Conservation (phyloP, 2,888 invertebrate genomes). For the Desoria tigrina region DNA sequence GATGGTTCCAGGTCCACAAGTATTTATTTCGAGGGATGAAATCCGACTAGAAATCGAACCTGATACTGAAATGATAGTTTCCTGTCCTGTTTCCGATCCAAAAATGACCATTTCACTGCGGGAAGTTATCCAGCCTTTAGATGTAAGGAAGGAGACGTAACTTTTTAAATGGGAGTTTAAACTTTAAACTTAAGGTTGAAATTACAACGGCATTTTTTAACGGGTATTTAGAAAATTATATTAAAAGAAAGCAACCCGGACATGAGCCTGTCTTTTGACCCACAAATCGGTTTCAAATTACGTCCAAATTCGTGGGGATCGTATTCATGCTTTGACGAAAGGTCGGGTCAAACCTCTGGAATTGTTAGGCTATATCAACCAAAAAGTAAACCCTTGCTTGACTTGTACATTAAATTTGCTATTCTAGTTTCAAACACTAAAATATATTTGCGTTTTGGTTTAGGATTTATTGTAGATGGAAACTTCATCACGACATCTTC, state of each 20-base stretch:
- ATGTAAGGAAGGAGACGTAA: too few relatives aligned
- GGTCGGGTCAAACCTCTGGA: slow-evolving; percentile 29
- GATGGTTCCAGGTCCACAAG: not conserved
- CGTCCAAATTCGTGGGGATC: slow-evolving; percentile 29
- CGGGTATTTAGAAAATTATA: not conserved
- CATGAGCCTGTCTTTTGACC: slow-evolving; percentile 7
- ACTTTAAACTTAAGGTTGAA: not conserved
- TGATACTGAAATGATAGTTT: slow-evolving; percentile 13
- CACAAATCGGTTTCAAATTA: slow-evolving; percentile 29
- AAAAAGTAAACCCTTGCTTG: slow-evolving; percentile 26
- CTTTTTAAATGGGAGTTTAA: too few relatives aligned
- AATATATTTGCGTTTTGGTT: too few relatives aligned
- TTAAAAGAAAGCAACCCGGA: not conserved
- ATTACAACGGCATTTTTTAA: not conserved
- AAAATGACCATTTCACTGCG: not conserved
- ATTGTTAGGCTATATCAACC: slow-evolving; percentile 33
- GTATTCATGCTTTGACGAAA: slow-evolving; percentile 28
- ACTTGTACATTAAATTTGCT: too few relatives aligned
- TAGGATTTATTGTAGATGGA: slow-evolving; percentile 32
- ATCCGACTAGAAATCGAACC: not conserved
- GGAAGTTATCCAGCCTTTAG: not conserved
- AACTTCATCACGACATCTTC: slow-evolving; percentile 18
- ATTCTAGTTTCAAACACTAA: slow-evolving; percentile 5
- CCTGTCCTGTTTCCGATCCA: slow-evolving; percentile 23
- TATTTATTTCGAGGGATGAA: not conserved